A percentile compares a stretch with the other conserved stretches of the same genome.
phyloP scores from a whole-genome alignment of 2,888 invertebrate species.

The Macrosiphum euphorbiae region DNA sequence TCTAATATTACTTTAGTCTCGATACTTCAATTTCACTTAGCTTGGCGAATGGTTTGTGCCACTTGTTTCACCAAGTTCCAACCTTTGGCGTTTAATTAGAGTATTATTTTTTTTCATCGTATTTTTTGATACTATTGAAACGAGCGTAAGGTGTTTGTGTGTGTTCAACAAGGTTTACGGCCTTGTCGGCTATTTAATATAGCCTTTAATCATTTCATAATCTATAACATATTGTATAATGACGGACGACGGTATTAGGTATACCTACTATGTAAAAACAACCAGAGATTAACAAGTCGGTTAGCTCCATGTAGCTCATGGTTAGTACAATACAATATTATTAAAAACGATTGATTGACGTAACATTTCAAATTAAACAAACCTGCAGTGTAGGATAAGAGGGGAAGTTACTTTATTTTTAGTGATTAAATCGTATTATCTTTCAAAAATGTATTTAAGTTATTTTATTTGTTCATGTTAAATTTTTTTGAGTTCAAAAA shows the following conservation, averaged over 20 bases:
- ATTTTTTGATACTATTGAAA: background rate
- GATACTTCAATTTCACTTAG: background rate
- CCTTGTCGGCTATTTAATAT: background rate
- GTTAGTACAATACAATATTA: background rate
- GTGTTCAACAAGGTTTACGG: background rate
- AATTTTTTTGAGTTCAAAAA: no score
- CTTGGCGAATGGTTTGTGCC: background rate
- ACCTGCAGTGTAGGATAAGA: no score
- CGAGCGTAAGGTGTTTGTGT: background rate
- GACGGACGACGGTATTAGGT: background rate
- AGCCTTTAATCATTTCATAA: background rate
- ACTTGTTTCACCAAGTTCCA: background rate
- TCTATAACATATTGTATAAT: background rate
- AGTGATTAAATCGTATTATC: no score
- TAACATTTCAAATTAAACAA: background rate
- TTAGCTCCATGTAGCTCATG: background rate
- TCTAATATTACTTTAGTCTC: no score
- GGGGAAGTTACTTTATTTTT: no score
- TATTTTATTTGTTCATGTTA: no score
- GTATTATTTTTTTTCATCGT: background rate
- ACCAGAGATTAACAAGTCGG: background rate
- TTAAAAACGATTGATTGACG: background rate
- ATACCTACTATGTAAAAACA: background rate
- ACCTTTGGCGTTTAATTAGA: background rate
- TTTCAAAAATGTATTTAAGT: no score